These are phyloP conservation scores for Prunella himalayana DNA, from an alignment of 2,113 vertebrate species.

Conservation along the genomic window DNA sequence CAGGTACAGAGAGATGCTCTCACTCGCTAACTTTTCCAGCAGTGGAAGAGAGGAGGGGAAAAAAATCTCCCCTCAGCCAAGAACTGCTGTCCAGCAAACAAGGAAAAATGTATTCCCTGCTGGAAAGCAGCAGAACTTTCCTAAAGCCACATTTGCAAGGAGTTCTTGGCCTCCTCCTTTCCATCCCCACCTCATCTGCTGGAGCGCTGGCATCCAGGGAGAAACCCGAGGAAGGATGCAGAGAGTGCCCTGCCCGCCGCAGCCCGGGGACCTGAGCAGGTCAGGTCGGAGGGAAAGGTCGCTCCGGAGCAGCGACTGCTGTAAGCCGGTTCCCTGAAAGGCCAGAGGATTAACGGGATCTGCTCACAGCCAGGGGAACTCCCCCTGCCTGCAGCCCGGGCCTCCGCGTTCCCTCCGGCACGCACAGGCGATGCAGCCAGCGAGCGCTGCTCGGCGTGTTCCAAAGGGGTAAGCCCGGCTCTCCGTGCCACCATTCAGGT, in stretches of 20 bases:
- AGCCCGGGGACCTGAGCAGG: neutral
- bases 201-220: neutral
- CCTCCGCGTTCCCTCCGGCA: neutral
- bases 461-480: neutral
- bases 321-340: slow-evolving; percentile 5
- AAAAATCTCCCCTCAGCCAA: neutral
- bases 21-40: neutral
- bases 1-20: neutral
- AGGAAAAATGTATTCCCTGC: slow-evolving; percentile 16
- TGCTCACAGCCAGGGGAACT: slow-evolving; percentile 50
- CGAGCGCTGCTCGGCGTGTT: neutral
- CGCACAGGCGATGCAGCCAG: neutral
- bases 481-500: neutral
- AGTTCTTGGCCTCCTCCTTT: slow-evolving; percentile 14
- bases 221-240: neutral
- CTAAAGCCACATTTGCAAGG: neutral
- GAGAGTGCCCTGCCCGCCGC: neutral
- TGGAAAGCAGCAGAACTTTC: slow-evolving; percentile 29
- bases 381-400: slow-evolving; percentile 59
- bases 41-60: neutral
- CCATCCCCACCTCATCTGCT: neutral
- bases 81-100: slow-evolving; percentile 47
- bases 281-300: slow-evolving; percentile 6
- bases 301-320: neutral
- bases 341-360: slow-evolving; percentile 46